Base-by-base conservation (phyloP, 2,888 invertebrate species). In the Ypsolopha sequella region DNA sequence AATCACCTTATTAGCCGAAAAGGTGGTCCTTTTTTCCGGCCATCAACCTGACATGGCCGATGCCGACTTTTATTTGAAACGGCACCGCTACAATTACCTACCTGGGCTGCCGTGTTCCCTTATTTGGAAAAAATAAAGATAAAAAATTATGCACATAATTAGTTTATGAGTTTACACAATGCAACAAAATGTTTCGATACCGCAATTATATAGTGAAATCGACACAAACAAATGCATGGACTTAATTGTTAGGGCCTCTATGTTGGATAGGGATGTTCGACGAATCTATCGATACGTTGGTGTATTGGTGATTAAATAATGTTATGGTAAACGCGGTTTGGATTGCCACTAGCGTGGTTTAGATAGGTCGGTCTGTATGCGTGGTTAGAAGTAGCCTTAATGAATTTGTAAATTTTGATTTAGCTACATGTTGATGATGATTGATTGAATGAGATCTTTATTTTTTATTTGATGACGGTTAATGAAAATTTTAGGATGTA, bases 101-200 rank as follows among this genome's bases (percentile, higher is more conserved):
- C 55, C 61, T 9, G 8, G 8, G 48, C 13, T 7, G 7, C 34
- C 35, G 33, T 36, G 14, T 34, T 56, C 54, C 53, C 34, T 50
- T 48, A 51, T 51, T 52, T 47, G 53, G 56, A 53, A 58, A 61
- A 24, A 24, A 24, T 24, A 24, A 57, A 71, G 74, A 75, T n/a
- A 75, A 76, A 66, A 65, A 51, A 55, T 13, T 24, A 63, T 63
- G 62, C 58, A 66, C 64, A 74, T 74, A 80, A 84, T 86, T 80
- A 80, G 76, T 75, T 80, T 76, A 80, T 74, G 75, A 82, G 76
- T 75, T 80, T 78, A 81, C 73, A 82, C 80, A 85, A 80, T 78
- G 69, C 70, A 65, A 64, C 63, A 65, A 66, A 68, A 71, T 59
- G 60, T 63, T 72, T 72, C 66, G 65, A 69, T 66, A 62, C 73